Evolutionary conservation across 2,888 invertebrate species (phyloP), one percentile per base, ranked within the genome.

Genomic region (Microplitis manilae): DNA sequence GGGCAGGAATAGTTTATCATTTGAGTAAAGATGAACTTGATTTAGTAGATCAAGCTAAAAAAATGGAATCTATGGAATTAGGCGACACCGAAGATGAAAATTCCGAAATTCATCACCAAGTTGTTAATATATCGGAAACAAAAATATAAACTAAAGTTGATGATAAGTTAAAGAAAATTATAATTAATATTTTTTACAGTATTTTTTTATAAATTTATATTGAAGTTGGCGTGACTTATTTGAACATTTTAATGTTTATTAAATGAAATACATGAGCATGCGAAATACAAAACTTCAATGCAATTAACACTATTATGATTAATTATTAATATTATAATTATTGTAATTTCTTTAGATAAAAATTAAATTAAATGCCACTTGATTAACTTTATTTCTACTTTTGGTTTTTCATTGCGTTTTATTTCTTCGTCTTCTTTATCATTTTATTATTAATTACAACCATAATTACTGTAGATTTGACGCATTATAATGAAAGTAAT

Each of bases 1-100:
- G 95, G 5, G 94, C 95, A 7, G 95, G 94, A 1, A 94, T 95
- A 80, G 95, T 95, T 30, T 91, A 93, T 84, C 92, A 94, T 84
- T 87, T 94, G 79, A 93, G 93, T 83, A 90, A 91, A 85, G 89
- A 91, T 7, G 93, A 94, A 83, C 85, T 94, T 69, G 90, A 90
- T 1, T 84, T 85, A 76, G 86, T 88, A 85, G 89, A 89, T 71
- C 84, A 82, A 15, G 85, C 85, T 6, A 83, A 86, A 68, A 87
- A 85, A 77, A 77, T 87, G 4, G 87, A 87, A 8, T 75, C 67
- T 4, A 77, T 87, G 9, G 87, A 89, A 78, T 81, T 79, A 64
- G 86, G 86, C 6, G 81, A 80, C 20, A 77, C 85, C 8, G 79
- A 81, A 38, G 77, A 75, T 9, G 75, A 77, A 15, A 77, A 78